Percentiles rank a stretch among this genome's conserved stretches.
Conservation (phyloP, 1,140 invertebrate species). For the Phymastichus coffea region DNA sequence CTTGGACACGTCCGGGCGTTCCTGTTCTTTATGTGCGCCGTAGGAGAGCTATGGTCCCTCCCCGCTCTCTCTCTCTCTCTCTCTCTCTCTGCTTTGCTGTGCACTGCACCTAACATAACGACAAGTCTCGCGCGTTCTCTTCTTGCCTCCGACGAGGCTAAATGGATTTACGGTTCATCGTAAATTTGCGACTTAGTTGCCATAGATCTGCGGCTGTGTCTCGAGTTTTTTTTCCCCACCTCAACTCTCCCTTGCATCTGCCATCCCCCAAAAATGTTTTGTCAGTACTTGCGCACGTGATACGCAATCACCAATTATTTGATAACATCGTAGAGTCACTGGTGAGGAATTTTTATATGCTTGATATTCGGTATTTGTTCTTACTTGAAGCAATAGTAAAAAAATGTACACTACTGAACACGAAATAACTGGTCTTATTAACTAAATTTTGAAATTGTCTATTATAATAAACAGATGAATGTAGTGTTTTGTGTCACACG, state of each 20-base stretch:
- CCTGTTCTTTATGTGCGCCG: conserved; percentile 47
- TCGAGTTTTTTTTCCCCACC: neutral
- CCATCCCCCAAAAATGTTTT: conserved; percentile 7
- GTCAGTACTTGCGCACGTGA: too few relatives aligned
- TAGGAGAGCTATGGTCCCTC: conserved; percentile 42
- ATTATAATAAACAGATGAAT: too few relatives aligned
- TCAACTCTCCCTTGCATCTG: neutral
- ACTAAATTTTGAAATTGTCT: too few relatives aligned
- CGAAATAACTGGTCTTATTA: too few relatives aligned
- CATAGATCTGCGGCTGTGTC: conserved; percentile 3
- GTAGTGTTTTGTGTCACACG: too few relatives aligned
- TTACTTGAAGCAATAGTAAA: too few relatives aligned
- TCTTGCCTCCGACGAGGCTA: conserved; percentile 12
- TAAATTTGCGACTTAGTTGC: conserved; percentile 20
- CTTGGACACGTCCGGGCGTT: conserved; percentile 47
- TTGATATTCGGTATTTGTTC: too few relatives aligned
- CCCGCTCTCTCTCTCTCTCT: conserved; percentile 1
- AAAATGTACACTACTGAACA: too few relatives aligned
- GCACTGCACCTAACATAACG: conserved; percentile 1
- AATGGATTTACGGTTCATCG: conserved; percentile 26
- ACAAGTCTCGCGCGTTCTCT: conserved; percentile 10
- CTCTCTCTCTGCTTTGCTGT: neutral
- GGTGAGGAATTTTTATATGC: too few relatives aligned
- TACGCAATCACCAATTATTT: too few relatives aligned
- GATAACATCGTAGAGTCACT: too few relatives aligned